A percentile compares a stretch with the other conserved stretches of the same genome.
phyloP scores from a whole-genome alignment of 2,888 invertebrate genomes.

The Eucriotettix oculatus region DNA sequence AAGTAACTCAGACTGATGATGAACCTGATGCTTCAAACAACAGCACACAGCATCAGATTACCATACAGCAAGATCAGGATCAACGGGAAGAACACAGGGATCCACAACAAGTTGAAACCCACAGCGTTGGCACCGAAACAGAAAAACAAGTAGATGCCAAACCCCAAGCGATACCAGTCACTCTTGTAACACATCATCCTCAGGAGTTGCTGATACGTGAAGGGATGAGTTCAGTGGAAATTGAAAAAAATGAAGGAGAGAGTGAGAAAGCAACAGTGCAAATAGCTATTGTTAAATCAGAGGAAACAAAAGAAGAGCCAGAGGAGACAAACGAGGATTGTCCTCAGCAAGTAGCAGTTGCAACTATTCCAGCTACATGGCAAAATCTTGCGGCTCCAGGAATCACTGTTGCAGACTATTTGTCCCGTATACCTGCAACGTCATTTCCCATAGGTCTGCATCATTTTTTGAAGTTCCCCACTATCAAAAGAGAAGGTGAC shows the following conservation, averaged over 20 bases:
- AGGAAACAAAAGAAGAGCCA: slow-evolving; percentile 18
- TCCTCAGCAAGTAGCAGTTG: slow-evolving; percentile 7
- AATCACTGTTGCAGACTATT: slow-evolving; percentile 69
- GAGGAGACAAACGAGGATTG: no score
- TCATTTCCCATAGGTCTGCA: slow-evolving; percentile 62
- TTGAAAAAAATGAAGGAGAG: not conserved
- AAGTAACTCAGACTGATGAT: slow-evolving; percentile 1
- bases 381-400: slow-evolving; percentile 53
- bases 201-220: slow-evolving; percentile 16
- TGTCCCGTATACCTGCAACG: slow-evolving; percentile 59
- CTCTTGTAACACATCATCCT: slow-evolving; percentile 17
- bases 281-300: slow-evolving; percentile 7
- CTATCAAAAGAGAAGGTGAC: slow-evolving; percentile 59
- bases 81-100: no score
- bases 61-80: no score
- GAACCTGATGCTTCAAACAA: slow-evolving; percentile 10
- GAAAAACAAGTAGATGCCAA: slow-evolving; percentile 1
- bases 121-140: not conserved
- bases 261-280: not conserved
- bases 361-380: slow-evolving; percentile 45
- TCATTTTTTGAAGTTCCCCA: slow-evolving; percentile 65
- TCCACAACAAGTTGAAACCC: slow-evolving; percentile 14
- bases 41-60: not conserved
- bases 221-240: slow-evolving; percentile 6
- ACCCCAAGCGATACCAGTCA: slow-evolving; percentile 17